These are phyloP conservation scores for Chymomyza fuscimana DNA, from an alignment of 2,888 invertebrate species.

Conservation along the genomic window DNA sequence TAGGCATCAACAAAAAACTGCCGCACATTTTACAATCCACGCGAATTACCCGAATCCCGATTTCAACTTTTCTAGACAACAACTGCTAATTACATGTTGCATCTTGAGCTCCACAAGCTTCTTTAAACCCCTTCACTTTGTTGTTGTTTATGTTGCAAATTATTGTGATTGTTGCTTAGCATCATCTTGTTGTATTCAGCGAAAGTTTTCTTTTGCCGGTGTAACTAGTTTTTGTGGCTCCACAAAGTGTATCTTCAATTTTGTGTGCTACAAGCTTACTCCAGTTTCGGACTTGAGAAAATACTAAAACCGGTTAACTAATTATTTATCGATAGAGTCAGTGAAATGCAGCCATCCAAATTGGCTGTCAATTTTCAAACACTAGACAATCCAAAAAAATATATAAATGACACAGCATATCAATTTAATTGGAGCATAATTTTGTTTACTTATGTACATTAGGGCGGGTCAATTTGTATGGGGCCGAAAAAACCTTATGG, in stretches of 20 bases:
- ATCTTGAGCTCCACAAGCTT: not conserved
- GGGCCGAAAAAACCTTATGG: too few species aligned
- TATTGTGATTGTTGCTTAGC: not conserved
- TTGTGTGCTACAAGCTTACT: not conserved
- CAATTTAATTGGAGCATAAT: not conserved
- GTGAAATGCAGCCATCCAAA: not conserved
- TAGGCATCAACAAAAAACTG: too few species aligned
- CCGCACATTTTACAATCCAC: too few species aligned
- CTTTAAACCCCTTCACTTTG: not conserved
- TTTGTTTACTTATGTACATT: not conserved
- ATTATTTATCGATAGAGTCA: not conserved
- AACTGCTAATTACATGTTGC: constrained; percentile 5
- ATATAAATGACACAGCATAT: not conserved
- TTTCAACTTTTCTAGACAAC: too few species aligned
- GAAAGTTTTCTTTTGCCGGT: constrained; percentile 37
- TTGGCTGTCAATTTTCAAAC: not conserved
- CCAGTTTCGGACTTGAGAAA: not conserved
- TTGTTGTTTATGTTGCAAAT: not conserved
- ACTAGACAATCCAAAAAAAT: not conserved
- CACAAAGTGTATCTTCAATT: not conserved
- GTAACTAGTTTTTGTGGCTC: constrained; percentile 25
- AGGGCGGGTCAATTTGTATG: too few species aligned
- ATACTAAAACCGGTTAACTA: constrained; percentile 42
- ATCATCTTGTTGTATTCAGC: constrained; percentile 8
- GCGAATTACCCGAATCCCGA: too few species aligned